Percentiles rank a stretch among this genome's conserved stretches.
These are phyloP conservation scores for Athalia circularis DNA, from an alignment of 2,888 invertebrate species.

Conservation along the genomic window DNA sequence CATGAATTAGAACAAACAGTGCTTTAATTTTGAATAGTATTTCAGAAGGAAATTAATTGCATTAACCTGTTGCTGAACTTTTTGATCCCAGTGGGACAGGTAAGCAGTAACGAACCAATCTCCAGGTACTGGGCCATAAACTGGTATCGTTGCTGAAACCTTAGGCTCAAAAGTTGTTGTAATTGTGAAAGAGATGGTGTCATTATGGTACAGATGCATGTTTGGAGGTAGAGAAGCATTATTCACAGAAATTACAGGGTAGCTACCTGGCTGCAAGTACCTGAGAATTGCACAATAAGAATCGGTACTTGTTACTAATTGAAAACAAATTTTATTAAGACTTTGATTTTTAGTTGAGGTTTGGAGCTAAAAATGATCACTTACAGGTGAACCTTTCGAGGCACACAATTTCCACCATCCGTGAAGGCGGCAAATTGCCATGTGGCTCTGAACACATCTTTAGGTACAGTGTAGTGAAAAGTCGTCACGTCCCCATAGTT, in stretches of 20 bases:
- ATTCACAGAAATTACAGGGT: slow-evolving; percentile 75
- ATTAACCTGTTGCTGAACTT: slow-evolving; percentile 74
- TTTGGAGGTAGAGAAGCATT: slow-evolving; percentile 75
- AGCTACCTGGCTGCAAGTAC: slow-evolving; percentile 76
- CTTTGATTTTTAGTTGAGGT: not conserved
- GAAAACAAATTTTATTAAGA: slow-evolving; percentile 6
- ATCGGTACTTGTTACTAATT: not conserved
- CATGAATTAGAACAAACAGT: not conserved
- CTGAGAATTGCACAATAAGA: slow-evolving; percentile 65
- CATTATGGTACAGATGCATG: slow-evolving; percentile 66
- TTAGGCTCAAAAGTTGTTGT: slow-evolving; percentile 72
- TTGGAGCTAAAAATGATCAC: slow-evolving; percentile 41
- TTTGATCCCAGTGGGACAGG: slow-evolving; percentile 74
- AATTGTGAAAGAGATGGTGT: slow-evolving; percentile 65
- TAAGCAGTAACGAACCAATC: slow-evolving; percentile 76
- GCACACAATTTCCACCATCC: slow-evolving; percentile 72
- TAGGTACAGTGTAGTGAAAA: slow-evolving; percentile 75
- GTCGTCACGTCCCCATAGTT: slow-evolving; percentile 74
- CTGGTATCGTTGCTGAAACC: slow-evolving; percentile 71
- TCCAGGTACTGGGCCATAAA: slow-evolving; percentile 74
- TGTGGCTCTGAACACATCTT: slow-evolving; percentile 73
- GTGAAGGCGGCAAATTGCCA: slow-evolving; percentile 76
- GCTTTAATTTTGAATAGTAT: not conserved
- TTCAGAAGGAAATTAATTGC: not conserved
- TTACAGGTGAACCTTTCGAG: slow-evolving; percentile 74